Evolutionary conservation across 2,888 invertebrate species (phyloP).

Genomic region (Andrena trimmerana): DNA sequence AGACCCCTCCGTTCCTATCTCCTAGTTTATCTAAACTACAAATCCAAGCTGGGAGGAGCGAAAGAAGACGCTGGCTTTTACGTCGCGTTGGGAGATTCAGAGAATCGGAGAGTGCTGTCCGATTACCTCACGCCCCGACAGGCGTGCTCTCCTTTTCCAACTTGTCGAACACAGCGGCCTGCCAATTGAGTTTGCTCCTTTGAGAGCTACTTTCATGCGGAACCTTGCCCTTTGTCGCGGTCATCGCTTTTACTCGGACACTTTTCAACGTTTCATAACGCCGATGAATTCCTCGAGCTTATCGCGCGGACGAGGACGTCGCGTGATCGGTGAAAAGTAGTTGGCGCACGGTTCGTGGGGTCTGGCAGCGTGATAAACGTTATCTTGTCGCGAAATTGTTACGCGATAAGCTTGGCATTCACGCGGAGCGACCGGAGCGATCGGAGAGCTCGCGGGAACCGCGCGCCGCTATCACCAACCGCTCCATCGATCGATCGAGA

Average conservation of each 20-base stretch:
- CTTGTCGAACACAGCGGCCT: background rate
- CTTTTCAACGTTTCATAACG: background rate
- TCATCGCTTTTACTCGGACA: background rate
- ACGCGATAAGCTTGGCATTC: conserved; percentile 14
- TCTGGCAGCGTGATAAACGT: conserved; percentile 14
- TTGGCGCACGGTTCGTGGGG: background rate
- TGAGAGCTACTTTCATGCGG: background rate
- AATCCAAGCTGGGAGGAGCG: background rate
- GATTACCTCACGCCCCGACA: background rate
- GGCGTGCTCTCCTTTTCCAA: background rate
- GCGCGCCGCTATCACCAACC: background rate
- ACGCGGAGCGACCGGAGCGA: background rate
- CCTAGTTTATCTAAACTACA: background rate
- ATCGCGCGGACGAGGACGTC: background rate
- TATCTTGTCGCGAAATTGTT: conserved; percentile 15
- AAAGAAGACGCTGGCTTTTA: background rate
- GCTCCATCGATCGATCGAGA: background rate
- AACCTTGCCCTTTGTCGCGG: background rate
- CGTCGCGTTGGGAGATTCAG: background rate
- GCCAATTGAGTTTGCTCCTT: background rate
- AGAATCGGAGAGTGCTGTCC: background rate
- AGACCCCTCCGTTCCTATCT: too few relatives aligned
- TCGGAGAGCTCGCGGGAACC: background rate
- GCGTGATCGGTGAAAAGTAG: conserved; percentile 14
- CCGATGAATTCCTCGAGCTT: background rate